Base-by-base conservation (phyloP, 2,888 invertebrate genomes). In the Halocaridina rubra region DNA sequence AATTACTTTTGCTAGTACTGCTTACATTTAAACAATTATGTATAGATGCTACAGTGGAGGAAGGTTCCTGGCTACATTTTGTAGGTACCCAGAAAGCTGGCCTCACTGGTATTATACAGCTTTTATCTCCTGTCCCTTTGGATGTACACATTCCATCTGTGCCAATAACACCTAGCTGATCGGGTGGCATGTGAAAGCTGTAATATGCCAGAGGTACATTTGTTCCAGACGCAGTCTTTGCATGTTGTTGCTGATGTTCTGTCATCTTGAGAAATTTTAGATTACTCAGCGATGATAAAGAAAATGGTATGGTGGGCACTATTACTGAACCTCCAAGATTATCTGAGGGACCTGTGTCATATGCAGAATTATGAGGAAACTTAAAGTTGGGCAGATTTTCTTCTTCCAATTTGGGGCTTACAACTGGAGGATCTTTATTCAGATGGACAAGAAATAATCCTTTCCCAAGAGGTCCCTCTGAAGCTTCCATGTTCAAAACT, bases 221-320 rank as follows among this genome's bases (percentile, higher is more conserved):
- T 4, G 80, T 29, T 13, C 53, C 80, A 13, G 71, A 22, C 30
- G 71, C 71, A 19, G 80, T 53, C 30, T 57, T 39, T 13, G 71
- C 30, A 19, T 69, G 80, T 10, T 80, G 80, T 24, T 80, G 80
- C 19, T 80, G 80, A 30, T 80, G 80, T 19, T 71, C 80, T 30
- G 69, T 69, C 80, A 80, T 80, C 3, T 10, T 19, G 59, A 7
- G 16, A 13, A 46, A 13, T 13, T 46, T 13, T 46, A 46, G 10
- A 46, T 46, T 10, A 13, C 10, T 46, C 10, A 13, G 16, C 53
- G 16, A 46, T 46, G 10, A 13, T 16, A n/a, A 46, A 46, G 53
- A 46, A 10, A 46, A n/a, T 46, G 10, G 53, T 16, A n/a, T 16
- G 10, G 53, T 13, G 53, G 53, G 53, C n/a, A n/a, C n/a, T n/a